Conservation (phyloP, 2,113 vertebrate genomes). For the Marmota flaviventris region DNA sequence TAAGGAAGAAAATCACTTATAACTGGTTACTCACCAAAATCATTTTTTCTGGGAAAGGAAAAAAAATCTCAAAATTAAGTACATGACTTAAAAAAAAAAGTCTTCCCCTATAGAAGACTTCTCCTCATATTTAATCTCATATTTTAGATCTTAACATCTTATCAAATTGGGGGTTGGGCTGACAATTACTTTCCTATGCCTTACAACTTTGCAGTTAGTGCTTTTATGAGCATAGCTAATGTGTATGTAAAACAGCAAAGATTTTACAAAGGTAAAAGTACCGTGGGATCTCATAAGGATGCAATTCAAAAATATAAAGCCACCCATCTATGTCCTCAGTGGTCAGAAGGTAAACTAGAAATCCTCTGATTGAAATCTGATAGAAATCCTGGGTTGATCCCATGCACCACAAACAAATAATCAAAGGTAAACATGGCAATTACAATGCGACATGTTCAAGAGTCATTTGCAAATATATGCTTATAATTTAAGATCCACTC, state of each 20-base stretch:
- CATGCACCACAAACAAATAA: background rate
- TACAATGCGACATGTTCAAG: background rate
- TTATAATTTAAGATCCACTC: background rate
- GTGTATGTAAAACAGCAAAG: background rate
- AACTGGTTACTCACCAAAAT: slow-evolving; percentile 3
- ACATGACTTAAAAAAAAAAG: background rate
- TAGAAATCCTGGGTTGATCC: background rate
- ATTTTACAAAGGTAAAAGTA: background rate
- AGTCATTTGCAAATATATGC: background rate
- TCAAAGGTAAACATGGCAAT: background rate
- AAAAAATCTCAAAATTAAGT: background rate
- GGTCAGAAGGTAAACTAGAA: background rate
- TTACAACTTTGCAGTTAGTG: background rate
- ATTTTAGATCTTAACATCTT: background rate
- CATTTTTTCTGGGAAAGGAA: slow-evolving; percentile 14
- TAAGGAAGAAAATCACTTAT: background rate
- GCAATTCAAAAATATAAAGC: background rate
- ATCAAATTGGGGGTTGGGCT: background rate
- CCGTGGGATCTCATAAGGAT: background rate
- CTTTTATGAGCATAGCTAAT: background rate
- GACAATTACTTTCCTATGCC: background rate
- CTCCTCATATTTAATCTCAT: background rate
- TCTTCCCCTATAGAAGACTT: background rate
- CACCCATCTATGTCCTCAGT: background rate
- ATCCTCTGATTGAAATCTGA: too few relatives aligned